These are phyloP conservation scores for Rhadinocentrus ornatus DNA, from an alignment of 2,797 vertebrate species.

Conservation along the genomic window DNA sequence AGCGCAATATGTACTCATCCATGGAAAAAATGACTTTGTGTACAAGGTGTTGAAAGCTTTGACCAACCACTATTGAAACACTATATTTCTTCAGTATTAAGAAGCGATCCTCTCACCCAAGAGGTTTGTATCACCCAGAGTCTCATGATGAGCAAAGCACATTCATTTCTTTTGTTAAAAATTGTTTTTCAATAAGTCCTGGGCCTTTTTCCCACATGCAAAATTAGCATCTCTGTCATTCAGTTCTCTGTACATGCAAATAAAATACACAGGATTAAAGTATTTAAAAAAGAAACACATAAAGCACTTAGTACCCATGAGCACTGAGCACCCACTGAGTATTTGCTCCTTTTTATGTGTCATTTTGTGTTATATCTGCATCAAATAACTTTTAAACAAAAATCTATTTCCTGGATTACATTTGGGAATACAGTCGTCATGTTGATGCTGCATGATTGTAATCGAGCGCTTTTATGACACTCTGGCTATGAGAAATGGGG, in stretches of 20 bases:
- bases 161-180: constrained; percentile 43
- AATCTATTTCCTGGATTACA: constrained; percentile 18
- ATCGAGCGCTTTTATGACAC: constrained; percentile 37
- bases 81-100: constrained; percentile 6
- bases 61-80: constrained; percentile 49
- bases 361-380: constrained; percentile 40
- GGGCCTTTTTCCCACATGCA: constrained; percentile 38
- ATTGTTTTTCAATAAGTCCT: constrained; percentile 48
- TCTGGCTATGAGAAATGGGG: constrained; percentile 14
- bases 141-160: constrained; percentile 20
- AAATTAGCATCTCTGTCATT: constrained; percentile 53
- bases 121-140: constrained; percentile 11
- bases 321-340: constrained; percentile 37
- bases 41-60: constrained; percentile 37
- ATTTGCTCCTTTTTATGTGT: constrained; percentile 43
- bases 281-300: constrained; percentile 33
- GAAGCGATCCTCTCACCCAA: no score
- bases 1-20: constrained; percentile 40
- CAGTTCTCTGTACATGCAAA: constrained; percentile 43
- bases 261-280: constrained; percentile 46
- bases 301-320: constrained; percentile 38
- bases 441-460: constrained; percentile 38
- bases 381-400: constrained; percentile 19
- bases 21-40: constrained; percentile 25
- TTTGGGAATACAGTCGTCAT: background rate